Conservation (phyloP, 1,140 invertebrate genomes). For the Cydia fagiglandana region DNA sequence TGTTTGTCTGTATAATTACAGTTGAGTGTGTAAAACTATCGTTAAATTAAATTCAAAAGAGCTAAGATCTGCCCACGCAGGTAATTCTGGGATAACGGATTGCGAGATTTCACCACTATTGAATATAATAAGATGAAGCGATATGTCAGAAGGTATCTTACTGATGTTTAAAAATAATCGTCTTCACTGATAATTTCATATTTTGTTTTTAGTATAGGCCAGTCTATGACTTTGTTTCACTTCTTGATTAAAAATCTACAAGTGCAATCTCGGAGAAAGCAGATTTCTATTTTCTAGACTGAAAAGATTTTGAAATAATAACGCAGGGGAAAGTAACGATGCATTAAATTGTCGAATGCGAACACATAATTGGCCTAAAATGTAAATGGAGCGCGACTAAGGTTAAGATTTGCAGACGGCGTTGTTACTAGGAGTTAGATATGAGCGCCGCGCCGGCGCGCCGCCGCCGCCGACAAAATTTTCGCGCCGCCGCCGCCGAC, state of each 20-base stretch:
- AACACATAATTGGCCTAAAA: conserved; percentile 31
- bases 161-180: not conserved
- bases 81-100: conserved; percentile 30
- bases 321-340: conserved; percentile 20
- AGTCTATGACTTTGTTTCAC: not conserved
- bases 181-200: not conserved
- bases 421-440: not conserved
- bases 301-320: conserved; percentile 29
- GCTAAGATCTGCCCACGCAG: conserved; percentile 30
- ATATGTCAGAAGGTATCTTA: not conserved
- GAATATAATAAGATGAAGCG: conserved; percentile 16
- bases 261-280: conserved; percentile 13
- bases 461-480: too few relatives aligned
- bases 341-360: conserved; percentile 28
- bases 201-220: not conserved
- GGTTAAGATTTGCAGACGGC: conserved; percentile 29
- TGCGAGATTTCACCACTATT: conserved; percentile 13
- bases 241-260: conserved; percentile 4
- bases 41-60: conserved; percentile 36
- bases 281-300: conserved; percentile 18
- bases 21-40: conserved; percentile 16
- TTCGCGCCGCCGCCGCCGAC: too few relatives aligned
- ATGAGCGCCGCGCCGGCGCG: too few relatives aligned
- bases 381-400: conserved; percentile 31
- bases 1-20: conserved; percentile 30